Evolutionary conservation across 2,113 vertebrate species (phyloP), one percentile per base, ranked within the genome.

Genomic region (Progne subis): DNA sequence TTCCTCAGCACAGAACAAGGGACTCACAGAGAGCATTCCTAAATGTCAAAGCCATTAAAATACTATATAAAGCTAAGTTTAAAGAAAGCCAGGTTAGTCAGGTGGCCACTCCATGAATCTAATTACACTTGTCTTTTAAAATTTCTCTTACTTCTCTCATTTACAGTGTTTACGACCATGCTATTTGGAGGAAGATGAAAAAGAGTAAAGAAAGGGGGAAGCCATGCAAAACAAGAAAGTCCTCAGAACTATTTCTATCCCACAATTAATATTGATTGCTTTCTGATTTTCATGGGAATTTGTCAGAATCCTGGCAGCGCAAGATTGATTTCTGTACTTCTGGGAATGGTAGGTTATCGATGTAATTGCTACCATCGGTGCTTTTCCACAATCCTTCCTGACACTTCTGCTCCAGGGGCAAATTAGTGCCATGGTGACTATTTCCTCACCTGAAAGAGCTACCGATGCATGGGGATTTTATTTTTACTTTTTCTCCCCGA

Each of bases 261-360:
- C 59, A 90, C 69, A 90, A 95, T 14, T 34, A 95, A 85, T 95
- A 97, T 93, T 88, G 97, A 97, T 95, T 94, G 72, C 81, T 94
- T 95, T 96, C 91, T 93, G 92, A 96, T 96, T 96, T 96, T 82
- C 92, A 83, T 41, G 76, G 92, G 91, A 95, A 93, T 91, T 90
- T 93, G 77, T 94, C 95, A 94, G 91, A 83, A 49, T 55, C 43
- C 49, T 96, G 91, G 95, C 94, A 97, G 87, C 63, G 49, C 31
- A 52, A 86, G 95, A 97, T 90, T 95, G 95, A 97, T 96, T 95
- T 93, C 71, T 65, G 84, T 39, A 55, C 96, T 90, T 90, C 72
- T 88, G 91, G 90, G 85, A 96, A 95, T 59, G 24, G 37, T 68
- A 90, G 86, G 72, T 90, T 96, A 97, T 96, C 95, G 72, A 90